A percentile compares a stretch with the other conserved stretches of the same genome.
phyloP scores from a whole-genome alignment of 2,113 vertebrate species.

The Ardeotis arabs region DNA sequence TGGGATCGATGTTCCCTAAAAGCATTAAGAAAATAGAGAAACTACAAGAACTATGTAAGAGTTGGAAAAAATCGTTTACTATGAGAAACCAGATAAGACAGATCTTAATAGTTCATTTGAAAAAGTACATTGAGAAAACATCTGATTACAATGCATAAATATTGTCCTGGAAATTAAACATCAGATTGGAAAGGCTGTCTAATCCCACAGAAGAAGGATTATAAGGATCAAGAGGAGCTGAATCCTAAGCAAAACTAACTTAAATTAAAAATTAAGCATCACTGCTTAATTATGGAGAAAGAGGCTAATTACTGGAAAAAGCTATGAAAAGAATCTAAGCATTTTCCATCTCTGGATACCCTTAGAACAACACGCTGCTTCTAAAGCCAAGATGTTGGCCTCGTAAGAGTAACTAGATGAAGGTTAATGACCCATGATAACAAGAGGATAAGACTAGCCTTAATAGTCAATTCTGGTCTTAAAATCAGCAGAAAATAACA shows the following conservation, averaged over 20 bases:
- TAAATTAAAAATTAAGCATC: background rate
- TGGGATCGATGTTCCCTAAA: background rate
- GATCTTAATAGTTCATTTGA: background rate
- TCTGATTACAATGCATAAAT: background rate
- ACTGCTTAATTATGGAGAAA: background rate
- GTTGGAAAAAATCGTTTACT: background rate
- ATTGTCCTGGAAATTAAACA: background rate
- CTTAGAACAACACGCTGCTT: background rate
- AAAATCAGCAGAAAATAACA: background rate
- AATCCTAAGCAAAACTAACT: background rate
- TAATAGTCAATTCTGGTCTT: background rate
- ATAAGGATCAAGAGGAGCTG: background rate
- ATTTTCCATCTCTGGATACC: background rate
- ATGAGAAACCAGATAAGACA: background rate
- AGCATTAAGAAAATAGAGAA: background rate
- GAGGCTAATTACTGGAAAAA: background rate
- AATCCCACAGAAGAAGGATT: background rate
- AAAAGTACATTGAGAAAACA: conserved; percentile 19
- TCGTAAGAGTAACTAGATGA: background rate
- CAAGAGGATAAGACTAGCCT: background rate
- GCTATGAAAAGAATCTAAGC: background rate
- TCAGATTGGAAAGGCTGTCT: background rate
- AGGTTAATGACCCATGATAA: background rate
- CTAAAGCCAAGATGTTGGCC: background rate
- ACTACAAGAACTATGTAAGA: background rate